Percentiles rank a stretch among this genome's conserved stretches.
phyloP scores from a whole-genome alignment of 2,797 vertebrate genomes.

The Kryptopterus vitreolus region DNA sequence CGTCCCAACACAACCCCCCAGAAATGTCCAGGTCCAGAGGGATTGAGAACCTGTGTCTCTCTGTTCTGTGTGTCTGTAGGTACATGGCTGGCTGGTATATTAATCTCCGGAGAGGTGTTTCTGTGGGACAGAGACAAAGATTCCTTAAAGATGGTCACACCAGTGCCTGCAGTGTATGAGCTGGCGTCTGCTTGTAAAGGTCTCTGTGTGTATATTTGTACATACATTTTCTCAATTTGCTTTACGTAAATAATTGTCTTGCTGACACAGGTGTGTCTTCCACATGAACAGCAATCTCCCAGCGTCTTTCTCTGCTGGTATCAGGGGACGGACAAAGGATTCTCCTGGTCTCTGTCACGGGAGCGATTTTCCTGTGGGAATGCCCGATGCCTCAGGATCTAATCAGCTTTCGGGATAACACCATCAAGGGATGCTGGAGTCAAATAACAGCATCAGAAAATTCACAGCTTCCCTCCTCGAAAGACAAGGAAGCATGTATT shows the following conservation, averaged over 20 bases:
- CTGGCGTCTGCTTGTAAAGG: conserved; percentile 73
- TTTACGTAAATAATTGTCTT: not conserved
- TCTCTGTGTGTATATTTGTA: conserved; percentile 49
- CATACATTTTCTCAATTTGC: not conserved
- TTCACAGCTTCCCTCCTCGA: conserved; percentile 72
- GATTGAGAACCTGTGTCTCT: not conserved
- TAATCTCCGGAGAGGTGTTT: conserved; percentile 87
- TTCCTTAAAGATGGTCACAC: conserved; percentile 76
- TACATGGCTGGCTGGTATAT: conserved; percentile 85
- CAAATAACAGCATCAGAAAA: conserved; percentile 74
- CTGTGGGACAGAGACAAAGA: conserved; percentile 93
- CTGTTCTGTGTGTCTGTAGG: conserved; percentile 66
- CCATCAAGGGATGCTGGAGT: conserved; percentile 78
- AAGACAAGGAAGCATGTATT: conserved; percentile 84
- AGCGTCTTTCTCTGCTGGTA: conserved; percentile 76
- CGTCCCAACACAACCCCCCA: not conserved
- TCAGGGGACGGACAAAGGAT: conserved; percentile 82
- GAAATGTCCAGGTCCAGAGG: not conserved
- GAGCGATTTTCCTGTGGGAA: conserved; percentile 89
- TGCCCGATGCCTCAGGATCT: conserved; percentile 68
- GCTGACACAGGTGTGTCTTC: not conserved
- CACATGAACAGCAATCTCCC: conserved; percentile 65
- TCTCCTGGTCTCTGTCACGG: conserved; percentile 74
- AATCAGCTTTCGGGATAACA: conserved; percentile 62
- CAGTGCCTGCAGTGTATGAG: conserved; percentile 73